Evolutionary conservation across 1,140 invertebrate species (phyloP), one percentile per base, ranked within the genome.

Genomic region (Ips typographus): DNA sequence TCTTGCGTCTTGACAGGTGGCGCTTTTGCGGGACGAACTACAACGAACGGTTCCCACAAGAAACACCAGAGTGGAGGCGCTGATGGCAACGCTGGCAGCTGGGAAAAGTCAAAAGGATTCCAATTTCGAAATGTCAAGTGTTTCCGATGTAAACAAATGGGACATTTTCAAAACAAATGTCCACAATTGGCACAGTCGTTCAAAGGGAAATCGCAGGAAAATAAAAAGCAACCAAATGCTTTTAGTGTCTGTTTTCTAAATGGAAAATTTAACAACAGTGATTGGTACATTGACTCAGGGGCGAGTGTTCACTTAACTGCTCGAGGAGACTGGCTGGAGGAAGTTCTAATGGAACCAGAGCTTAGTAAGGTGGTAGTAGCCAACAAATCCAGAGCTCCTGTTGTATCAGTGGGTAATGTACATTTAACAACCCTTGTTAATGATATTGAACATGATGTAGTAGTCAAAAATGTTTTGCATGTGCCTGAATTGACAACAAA

Each of bases 211-310:
- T 22, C 22, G 22, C 22, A 22, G 22, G 51, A 22, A 4, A 52
- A 52, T 52, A 5, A 4, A 47, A 59, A 44, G 8, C 4, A 41
- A 41, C 41, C n/a, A 5, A 69, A 62, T 57, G 60, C 59, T 7
- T 62, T 62, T 7, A 64, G 44, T 70, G 62, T 42, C 1, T 37
- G 64, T 51, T 73, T 73, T 67, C 47, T 71, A 62, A 53, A 68
- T 56, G 70, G 66, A 8, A 64, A 74, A 2, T 74, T 74, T 52
- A 71, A 59, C 62, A 38, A 43, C 43, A 37, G 38, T 7, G 74
- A 74, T 44, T 77, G 72, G 75, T 77, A 77, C 49, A 51, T 77
- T 6, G 77, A 78, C 70, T 66, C 65, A 7, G 73, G 74, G 36
- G 74, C 74, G 2, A 75, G 76, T 57, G 41, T 39, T 6, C 76